Percentiles rank a stretch among this genome's conserved stretches.
phyloP scores from a whole-genome alignment of 2,888 invertebrate species.

The Acleris sparsana region DNA sequence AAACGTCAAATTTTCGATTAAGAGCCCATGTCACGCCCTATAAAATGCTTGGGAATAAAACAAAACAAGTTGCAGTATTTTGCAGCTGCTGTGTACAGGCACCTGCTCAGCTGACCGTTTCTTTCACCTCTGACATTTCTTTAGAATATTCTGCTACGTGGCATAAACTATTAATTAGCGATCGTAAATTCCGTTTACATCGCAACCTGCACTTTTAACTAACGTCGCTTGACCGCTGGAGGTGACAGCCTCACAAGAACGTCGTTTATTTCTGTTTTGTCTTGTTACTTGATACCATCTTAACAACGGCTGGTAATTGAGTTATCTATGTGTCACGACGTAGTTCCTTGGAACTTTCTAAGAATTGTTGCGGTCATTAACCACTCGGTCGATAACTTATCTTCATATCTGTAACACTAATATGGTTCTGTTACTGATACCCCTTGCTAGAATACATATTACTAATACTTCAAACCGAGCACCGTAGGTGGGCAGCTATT shows the following conservation, averaged over 20 bases:
- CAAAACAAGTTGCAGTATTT: conserved; percentile 44
- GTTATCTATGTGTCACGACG: conserved; percentile 51
- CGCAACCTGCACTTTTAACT: conserved; percentile 6
- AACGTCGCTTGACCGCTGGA: conserved; percentile 7
- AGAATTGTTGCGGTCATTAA: conserved; percentile 30
- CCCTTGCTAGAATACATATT: conserved; percentile 22
- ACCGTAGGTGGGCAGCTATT: conserved; percentile 14
- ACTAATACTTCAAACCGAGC: conserved; percentile 12
- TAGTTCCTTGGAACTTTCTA: conserved; percentile 45
- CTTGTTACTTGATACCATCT: conserved; percentile 28
- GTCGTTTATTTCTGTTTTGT: conserved; percentile 18
- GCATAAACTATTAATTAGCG: conserved; percentile 36
- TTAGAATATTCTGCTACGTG: conserved; percentile 27
- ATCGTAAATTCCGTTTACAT: conserved; percentile 39
- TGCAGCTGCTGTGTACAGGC: conserved; percentile 56
- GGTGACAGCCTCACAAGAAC: conserved; percentile 8
- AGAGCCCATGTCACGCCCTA: conserved; percentile 16
- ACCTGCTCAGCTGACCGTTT: conserved; percentile 64
- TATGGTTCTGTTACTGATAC: conserved; percentile 10
- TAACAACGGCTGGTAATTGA: conserved; percentile 45
- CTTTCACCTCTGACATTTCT: conserved; percentile 75
- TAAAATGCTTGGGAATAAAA: conserved; percentile 36
- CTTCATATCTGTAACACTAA: conserved; percentile 12
- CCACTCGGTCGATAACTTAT: conserved; percentile 25
- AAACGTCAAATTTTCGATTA: conserved; percentile 7